phyloP scores from a whole-genome alignment of 2,888 invertebrate genomes.

The Gortyna flavago region DNA sequence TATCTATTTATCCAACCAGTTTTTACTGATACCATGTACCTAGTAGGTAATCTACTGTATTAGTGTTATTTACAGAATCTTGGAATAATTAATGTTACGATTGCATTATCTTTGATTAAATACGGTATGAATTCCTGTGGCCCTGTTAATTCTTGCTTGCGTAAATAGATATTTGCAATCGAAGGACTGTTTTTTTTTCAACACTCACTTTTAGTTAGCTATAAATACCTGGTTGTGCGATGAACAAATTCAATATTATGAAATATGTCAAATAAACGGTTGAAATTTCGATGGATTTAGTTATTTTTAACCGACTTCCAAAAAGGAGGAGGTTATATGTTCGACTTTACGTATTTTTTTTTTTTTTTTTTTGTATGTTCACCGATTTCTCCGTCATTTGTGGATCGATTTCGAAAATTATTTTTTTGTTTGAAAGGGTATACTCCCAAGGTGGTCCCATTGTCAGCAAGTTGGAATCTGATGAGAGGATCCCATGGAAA shows the following conservation, averaged over 20 bases:
- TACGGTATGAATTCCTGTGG: constrained; percentile 9
- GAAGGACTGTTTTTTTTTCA: neutral
- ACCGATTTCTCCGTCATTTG: no score
- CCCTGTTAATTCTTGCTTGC: neutral
- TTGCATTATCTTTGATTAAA: constrained; percentile 20
- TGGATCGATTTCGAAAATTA: no score
- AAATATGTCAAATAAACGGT: neutral
- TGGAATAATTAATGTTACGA: constrained; percentile 18
- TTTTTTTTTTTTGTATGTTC: no score
- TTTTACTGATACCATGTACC: neutral
- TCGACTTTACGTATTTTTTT: no score
- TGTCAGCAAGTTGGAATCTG: no score
- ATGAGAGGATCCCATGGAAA: no score
- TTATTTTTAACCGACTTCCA: no score
- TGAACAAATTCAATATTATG: neutral
- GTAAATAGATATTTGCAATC: neutral
- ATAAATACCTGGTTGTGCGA: neutral
- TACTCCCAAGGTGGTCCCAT: no score
- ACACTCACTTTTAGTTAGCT: neutral
- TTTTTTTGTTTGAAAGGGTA: no score
- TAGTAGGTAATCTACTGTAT: constrained; percentile 11
- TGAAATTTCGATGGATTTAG: neutral
- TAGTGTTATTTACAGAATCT: constrained; percentile 35
- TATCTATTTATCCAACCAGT: constrained; percentile 15
- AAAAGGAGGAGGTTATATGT: no score